phyloP scores from a whole-genome alignment of 2,797 vertebrate species.

The Ctenopoma multispine region DNA sequence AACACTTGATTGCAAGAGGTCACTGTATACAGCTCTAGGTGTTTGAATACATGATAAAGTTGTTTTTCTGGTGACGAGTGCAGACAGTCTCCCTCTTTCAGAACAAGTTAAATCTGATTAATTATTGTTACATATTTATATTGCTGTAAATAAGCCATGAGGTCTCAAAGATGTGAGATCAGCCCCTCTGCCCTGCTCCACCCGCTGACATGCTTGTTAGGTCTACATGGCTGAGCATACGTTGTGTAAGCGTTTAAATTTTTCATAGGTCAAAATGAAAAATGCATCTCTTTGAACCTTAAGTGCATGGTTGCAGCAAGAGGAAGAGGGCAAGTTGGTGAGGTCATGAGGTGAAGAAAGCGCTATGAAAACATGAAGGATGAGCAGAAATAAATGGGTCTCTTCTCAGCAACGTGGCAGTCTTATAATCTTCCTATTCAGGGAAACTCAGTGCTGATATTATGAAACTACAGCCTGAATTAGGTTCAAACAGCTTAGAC shows the following conservation, averaged over 20 bases:
- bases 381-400: constrained; percentile 41
- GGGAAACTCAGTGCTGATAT: constrained; percentile 10
- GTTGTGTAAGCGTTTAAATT: constrained; percentile 86
- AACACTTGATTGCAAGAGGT: background rate
- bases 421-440: constrained; percentile 27
- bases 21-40: background rate
- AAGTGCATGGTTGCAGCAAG: constrained; percentile 60
- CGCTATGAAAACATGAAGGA: constrained; percentile 9
- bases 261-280: constrained; percentile 80
- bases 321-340: constrained; percentile 47
- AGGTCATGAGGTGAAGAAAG: constrained; percentile 63
- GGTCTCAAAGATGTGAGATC: constrained; percentile 45
- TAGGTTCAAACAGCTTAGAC: constrained; percentile 42
- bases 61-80: background rate
- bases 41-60: background rate
- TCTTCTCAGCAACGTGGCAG: background rate
- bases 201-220: constrained; percentile 67
- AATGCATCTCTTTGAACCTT: constrained; percentile 77
- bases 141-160: constrained; percentile 54
- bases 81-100: background rate
- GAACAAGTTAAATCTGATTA: constrained; percentile 22
- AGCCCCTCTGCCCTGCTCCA: constrained; percentile 57
- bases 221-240: constrained; percentile 64
- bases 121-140: constrained; percentile 39
- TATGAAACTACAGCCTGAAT: constrained; percentile 35